Conservation (phyloP, 2,888 invertebrate species). For the Athalia rosae region DNA sequence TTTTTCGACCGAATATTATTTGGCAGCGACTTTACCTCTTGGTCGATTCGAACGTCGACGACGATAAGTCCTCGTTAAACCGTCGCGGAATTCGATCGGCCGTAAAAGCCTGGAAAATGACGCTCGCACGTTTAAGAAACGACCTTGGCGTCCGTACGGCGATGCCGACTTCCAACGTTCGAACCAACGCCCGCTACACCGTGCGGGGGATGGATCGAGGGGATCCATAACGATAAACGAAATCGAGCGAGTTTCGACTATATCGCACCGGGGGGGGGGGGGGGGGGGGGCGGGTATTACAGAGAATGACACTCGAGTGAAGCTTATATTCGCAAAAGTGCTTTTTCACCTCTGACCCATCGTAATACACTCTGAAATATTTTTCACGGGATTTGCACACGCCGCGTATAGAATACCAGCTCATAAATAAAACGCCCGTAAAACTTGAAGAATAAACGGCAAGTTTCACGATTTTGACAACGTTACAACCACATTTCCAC, state of each 20-base stretch:
- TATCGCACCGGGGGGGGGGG: no score
- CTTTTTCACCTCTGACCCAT: no score
- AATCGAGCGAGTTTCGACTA: constrained; percentile 4
- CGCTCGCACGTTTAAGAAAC: constrained; percentile 18
- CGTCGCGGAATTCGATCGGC: constrained; percentile 42
- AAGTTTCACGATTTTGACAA: no score
- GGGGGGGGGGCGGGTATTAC: no score
- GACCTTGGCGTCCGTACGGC: not conserved
- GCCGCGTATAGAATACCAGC: no score
- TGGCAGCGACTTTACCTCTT: constrained; percentile 40
- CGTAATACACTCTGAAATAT: no score
- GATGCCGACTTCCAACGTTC: constrained; percentile 7
- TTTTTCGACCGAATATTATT: constrained; percentile 28
- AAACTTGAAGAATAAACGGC: no score
- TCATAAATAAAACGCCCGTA: no score
- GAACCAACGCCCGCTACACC: not conserved
- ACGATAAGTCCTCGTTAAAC: constrained; percentile 41
- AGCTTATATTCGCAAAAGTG: no score
- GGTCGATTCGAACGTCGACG: constrained; percentile 24
- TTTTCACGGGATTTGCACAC: no score
- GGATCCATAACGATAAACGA: not conserved
- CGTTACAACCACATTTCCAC: no score
- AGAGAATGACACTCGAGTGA: no score
- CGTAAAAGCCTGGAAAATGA: constrained; percentile 27
- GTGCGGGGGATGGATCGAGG: constrained; percentile 6